A percentile compares a stretch with the other conserved stretches of the same genome.
Evolutionary conservation across 2,113 vertebrate genomes (phyloP).

Genomic region (Spilogale gracilis): DNA sequence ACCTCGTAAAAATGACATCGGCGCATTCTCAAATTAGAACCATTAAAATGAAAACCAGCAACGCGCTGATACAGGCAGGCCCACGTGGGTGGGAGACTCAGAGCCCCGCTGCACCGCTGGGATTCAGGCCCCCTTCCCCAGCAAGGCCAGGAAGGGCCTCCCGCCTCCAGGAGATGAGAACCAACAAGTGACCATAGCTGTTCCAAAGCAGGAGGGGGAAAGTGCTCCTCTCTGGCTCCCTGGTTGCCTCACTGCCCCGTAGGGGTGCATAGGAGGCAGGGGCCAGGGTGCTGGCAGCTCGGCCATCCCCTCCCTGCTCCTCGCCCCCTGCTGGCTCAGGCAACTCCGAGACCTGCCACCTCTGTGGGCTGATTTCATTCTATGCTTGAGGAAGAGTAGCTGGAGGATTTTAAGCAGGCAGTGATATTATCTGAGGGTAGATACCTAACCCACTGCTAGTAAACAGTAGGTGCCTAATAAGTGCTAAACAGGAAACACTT

Average conservation of each 20-base stretch:
- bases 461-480: constrained; percentile 53
- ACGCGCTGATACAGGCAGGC: constrained; percentile 62
- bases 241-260: not conserved
- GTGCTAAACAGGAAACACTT: not conserved
- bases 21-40: constrained; percentile 92
- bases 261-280: not conserved
- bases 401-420: constrained; percentile 1
- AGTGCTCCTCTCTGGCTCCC: accelerated
- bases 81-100: constrained; percentile 81
- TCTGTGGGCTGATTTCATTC: not conserved
- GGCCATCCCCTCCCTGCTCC: not conserved
- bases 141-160: constrained; percentile 70
- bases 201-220: too few species aligned
- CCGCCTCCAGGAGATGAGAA: constrained; percentile 48
- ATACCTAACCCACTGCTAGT: not conserved
- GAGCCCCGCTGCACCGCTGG: constrained; percentile 70
- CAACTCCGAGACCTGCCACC: not conserved
- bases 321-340: not conserved
- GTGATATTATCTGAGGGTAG: not conserved
- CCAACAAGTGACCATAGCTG: constrained; percentile 4
- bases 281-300: accelerated
- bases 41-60: constrained; percentile 86
- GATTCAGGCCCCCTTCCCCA: constrained; percentile 73
- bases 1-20: constrained; percentile 93
- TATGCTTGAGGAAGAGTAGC: not conserved